phyloP scores from a whole-genome alignment of 2,888 invertebrate species.

The Malthinus flaveolus region DNA sequence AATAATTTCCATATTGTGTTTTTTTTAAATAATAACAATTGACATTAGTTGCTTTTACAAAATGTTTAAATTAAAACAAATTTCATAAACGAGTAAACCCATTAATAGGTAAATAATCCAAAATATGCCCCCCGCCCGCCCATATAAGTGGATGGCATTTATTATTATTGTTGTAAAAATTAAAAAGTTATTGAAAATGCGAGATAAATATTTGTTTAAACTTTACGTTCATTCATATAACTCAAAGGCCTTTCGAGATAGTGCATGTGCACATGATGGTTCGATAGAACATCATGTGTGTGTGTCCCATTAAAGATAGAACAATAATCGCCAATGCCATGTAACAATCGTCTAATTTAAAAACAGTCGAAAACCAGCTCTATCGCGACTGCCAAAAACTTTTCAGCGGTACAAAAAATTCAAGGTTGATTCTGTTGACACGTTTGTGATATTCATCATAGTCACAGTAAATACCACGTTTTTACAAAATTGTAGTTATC shows the following conservation, averaged over 20 bases:
- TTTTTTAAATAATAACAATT: no score
- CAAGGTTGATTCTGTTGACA: conserved; percentile 37
- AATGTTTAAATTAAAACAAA: no score
- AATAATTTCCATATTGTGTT: background rate
- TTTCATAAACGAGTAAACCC: no score
- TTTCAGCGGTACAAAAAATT: conserved; percentile 22
- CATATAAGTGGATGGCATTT: no score
- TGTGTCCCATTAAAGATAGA: background rate
- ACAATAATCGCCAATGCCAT: conserved; percentile 4
- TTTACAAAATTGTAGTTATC: conserved; percentile 12
- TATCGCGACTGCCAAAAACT: conserved; percentile 22
- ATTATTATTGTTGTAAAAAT: no score
- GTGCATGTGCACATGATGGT: background rate
- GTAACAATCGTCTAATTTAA: conserved; percentile 3
- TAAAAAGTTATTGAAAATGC: no score
- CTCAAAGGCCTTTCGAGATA: background rate
- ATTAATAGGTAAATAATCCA: no score
- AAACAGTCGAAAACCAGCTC: conserved; percentile 9
- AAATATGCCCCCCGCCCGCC: no score
- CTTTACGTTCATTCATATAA: no score
- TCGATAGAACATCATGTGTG: conserved; percentile 3
- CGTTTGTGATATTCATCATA: conserved; percentile 27
- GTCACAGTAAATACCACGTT: conserved; percentile 14
- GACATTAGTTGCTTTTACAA: no score
- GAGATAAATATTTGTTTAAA: no score